Conservation (phyloP, 64 coral and sea anemone genomes). For the Pocillopora verrucosa region DNA sequence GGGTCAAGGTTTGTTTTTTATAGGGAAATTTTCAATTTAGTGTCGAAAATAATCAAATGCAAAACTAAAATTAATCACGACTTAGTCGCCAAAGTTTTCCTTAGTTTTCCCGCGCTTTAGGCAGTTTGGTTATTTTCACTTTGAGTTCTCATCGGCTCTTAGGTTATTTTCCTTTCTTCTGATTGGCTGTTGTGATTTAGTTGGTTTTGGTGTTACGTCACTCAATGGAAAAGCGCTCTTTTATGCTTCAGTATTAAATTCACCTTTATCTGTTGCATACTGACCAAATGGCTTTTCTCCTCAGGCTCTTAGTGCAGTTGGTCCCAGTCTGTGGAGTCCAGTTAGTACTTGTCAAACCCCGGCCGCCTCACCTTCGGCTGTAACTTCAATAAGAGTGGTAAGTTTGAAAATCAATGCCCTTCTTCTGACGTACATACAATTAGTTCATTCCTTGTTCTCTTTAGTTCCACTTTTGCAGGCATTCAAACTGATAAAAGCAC, state of each 20-base stretch:
- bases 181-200: too few relatives aligned
- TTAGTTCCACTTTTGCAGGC: neutral
- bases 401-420: neutral
- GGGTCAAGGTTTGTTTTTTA: conserved; percentile 76
- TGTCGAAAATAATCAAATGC: too few relatives aligned
- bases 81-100: too few relatives aligned
- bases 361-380: conserved; percentile 79
- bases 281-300: neutral
- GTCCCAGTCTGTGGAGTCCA: conserved; percentile 85
- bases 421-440: too few relatives aligned
- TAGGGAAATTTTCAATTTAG: neutral
- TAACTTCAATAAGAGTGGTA: conserved; percentile 87
- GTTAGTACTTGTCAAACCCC: conserved; percentile 89
- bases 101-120: neutral
- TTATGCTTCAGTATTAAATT: neutral
- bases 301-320: conserved; percentile 83
- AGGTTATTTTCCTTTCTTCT: too few relatives aligned
- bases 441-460: too few relatives aligned
- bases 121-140: too few relatives aligned
- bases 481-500: neutral
- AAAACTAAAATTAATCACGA: too few relatives aligned
- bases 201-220: too few relatives aligned
- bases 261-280: neutral
- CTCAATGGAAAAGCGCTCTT: too few relatives aligned
- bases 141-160: too few relatives aligned